A percentile compares a stretch with the other conserved stretches of the same genome.
Conservation (phyloP, 2,888 invertebrate genomes). For the Lasioglossum calceatum region DNA sequence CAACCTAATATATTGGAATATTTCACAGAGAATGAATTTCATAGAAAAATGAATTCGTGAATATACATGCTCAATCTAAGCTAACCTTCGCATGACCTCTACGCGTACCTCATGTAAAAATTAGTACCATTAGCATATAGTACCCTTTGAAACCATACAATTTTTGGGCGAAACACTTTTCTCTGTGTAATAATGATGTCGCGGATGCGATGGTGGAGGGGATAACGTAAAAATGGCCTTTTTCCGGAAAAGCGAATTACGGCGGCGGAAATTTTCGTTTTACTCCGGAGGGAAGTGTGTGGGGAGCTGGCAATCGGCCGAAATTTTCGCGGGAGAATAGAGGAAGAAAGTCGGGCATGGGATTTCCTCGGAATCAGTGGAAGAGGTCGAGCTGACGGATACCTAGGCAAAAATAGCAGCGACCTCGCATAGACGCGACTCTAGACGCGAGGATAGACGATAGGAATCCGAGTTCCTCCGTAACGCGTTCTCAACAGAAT, state of each 20-base stretch:
- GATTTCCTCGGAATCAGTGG: slow-evolving; percentile 61
- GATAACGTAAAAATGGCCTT: background rate
- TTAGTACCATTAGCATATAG: no score
- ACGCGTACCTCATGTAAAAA: no score
- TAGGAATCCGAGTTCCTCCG: slow-evolving; percentile 50
- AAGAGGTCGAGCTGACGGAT: slow-evolving; percentile 59
- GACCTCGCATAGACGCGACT: slow-evolving; percentile 58
- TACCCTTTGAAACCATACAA: no score
- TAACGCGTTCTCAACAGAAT: slow-evolving; percentile 40
- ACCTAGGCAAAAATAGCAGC: slow-evolving; percentile 58
- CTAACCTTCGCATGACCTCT: no score
- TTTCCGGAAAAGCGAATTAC: background rate
- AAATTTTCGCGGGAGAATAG: slow-evolving; percentile 26
- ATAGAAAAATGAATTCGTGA: no score
- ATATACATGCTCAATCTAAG: no score
- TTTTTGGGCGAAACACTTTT: background rate
- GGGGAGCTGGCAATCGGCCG: slow-evolving; percentile 38
- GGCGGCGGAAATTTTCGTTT: background rate
- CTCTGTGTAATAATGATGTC: background rate
- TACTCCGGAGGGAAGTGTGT: background rate
- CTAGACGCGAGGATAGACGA: slow-evolving; percentile 56
- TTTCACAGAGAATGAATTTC: no score
- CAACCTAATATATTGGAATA: no score
- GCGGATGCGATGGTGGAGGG: background rate
- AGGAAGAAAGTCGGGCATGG: slow-evolving; percentile 52